Evolutionary conservation across 2,797 vertebrate species (phyloP).

Genomic region (Pachyuromys duprasi): DNA sequence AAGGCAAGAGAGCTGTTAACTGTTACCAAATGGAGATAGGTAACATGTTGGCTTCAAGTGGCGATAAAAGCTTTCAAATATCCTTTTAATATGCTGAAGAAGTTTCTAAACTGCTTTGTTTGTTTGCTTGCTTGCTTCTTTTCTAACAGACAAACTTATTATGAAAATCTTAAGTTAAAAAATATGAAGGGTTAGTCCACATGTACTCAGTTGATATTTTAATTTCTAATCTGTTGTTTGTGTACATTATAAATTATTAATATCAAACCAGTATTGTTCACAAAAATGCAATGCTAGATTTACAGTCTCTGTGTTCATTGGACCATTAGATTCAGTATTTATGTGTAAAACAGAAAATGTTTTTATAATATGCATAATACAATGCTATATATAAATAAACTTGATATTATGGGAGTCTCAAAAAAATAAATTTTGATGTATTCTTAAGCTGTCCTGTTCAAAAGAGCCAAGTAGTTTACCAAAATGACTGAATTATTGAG

Average conservation of each 20-base stretch:
- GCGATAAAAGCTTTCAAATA: neutral
- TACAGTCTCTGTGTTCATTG: neutral
- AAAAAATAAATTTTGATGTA: no score
- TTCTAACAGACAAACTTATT: neutral
- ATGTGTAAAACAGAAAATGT: neutral
- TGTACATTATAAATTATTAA: neutral
- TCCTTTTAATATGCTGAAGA: neutral
- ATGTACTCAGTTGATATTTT: neutral
- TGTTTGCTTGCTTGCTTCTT: neutral
- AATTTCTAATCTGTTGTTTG: neutral
- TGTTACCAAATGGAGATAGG: neutral
- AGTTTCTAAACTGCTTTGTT: neutral
- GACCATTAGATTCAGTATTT: neutral
- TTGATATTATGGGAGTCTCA: neutral
- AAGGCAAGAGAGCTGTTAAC: neutral
- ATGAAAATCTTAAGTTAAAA: neutral
- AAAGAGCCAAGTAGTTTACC: neutral
- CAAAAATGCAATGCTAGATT: neutral
- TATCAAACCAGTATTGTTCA: neutral
- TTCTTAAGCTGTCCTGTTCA: neutral
- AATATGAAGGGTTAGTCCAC: neutral
- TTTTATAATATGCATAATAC: neutral
- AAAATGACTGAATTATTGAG: neutral
- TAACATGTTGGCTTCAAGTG: neutral
- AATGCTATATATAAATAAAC: neutral